phyloP scores from a whole-genome alignment of 2,888 invertebrate species.

The Hydrotaea diabolus region DNA sequence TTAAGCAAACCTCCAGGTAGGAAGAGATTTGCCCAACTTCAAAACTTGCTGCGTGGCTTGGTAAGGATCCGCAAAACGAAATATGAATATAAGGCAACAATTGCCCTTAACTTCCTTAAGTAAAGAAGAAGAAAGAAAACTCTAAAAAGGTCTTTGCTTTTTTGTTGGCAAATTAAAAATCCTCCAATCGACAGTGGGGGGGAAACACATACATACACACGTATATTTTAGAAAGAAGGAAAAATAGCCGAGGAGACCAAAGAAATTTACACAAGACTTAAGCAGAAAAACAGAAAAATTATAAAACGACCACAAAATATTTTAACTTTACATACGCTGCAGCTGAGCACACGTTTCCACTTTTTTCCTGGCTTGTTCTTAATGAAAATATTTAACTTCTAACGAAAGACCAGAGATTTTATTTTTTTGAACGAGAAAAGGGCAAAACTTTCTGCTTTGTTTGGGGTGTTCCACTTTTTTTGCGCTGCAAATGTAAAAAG shows the following conservation, averaged over 20 bases:
- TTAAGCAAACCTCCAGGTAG: not conserved
- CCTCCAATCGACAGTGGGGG: not conserved
- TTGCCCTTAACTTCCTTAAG: not conserved
- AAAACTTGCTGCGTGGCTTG: not conserved
- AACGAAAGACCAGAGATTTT: conserved; percentile 16
- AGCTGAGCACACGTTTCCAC: conserved; percentile 25
- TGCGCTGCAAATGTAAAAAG: not conserved
- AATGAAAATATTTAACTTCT: conserved; percentile 38
- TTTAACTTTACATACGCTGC: conserved; percentile 19
- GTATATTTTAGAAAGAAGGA: too few species aligned
- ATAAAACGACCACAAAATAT: conserved; percentile 23
- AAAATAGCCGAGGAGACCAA: not conserved
- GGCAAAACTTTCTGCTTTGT: not conserved
- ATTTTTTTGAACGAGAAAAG: conserved; percentile 28
- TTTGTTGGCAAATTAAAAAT: conserved; percentile 1
- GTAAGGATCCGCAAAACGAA: not conserved
- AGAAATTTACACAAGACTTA: not conserved
- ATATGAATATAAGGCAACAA: not conserved
- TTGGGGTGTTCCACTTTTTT: not conserved
- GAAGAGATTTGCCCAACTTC: not conserved
- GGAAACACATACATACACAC: not conserved
- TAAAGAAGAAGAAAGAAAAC: not conserved
- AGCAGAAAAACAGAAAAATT: conserved; percentile 6
- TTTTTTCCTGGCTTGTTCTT: not conserved
- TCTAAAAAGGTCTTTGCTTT: not conserved